phyloP scores from a whole-genome alignment of 2,797 vertebrate genomes.

The Poeciliopsis paucimaculata region DNA sequence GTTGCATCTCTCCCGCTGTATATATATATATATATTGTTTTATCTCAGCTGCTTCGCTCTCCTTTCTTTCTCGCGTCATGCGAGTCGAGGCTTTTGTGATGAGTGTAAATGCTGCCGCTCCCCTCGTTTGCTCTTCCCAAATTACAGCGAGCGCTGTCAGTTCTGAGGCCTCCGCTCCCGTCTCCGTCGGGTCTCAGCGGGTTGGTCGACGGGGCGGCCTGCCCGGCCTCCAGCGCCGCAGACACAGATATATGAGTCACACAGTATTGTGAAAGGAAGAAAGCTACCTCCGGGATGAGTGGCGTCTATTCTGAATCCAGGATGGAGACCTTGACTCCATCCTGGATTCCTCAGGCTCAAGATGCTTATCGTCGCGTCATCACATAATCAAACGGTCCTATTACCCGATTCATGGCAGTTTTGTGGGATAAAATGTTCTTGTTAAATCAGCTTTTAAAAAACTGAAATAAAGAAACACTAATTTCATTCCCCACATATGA shows the following conservation, averaged over 20 bases:
- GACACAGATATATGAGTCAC: constrained; percentile 56
- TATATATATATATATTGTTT: constrained; percentile 2
- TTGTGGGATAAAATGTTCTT: neutral
- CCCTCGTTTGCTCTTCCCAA: constrained; percentile 67
- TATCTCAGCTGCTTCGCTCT: constrained; percentile 40
- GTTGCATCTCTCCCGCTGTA: constrained; percentile 43
- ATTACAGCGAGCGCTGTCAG: constrained; percentile 72
- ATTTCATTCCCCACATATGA: neutral
- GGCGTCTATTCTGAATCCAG: constrained; percentile 12
- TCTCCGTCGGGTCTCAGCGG: constrained; percentile 45
- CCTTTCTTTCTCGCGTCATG: constrained; percentile 51
- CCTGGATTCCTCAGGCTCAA: constrained; percentile 18
- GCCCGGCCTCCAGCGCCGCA: constrained; percentile 41
- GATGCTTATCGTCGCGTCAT: neutral
- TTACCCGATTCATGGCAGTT: neutral
- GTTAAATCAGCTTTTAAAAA: no score
- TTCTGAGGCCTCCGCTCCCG: constrained; percentile 31
- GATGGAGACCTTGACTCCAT: neutral
- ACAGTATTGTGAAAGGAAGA: constrained; percentile 22
- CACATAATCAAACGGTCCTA: neutral
- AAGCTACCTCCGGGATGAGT: constrained; percentile 40
- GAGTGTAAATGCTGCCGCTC: constrained; percentile 75
- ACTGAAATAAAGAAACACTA: neutral
- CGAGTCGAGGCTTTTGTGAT: constrained; percentile 68
- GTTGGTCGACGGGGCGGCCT: constrained; percentile 26